phyloP scores from a whole-genome alignment of 1,140 invertebrate species.

The Octopus bimaculoides region DNA sequence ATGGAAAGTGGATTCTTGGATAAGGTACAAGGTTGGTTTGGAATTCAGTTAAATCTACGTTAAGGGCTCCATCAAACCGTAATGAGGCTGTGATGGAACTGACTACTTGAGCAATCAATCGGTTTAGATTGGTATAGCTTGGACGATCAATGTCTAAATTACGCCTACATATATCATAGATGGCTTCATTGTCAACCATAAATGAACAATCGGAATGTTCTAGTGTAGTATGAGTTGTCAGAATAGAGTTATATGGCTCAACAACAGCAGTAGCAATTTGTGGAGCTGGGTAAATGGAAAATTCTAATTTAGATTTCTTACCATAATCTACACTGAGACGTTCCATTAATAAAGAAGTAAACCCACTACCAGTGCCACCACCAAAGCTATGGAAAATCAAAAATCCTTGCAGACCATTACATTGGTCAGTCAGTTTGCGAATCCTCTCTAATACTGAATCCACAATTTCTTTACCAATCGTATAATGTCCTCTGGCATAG shows the following conservation, averaged over 20 bases:
- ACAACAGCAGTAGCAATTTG: constrained; percentile 55
- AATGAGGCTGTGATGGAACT: constrained; percentile 63
- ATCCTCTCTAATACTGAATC: constrained; percentile 32
- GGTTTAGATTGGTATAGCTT: constrained; percentile 39
- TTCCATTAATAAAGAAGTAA: constrained; percentile 85
- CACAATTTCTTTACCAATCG: constrained; percentile 54
- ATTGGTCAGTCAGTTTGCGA: constrained; percentile 39
- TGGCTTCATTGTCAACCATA: constrained; percentile 62
- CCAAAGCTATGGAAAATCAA: constrained; percentile 39
- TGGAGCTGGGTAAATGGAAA: constrained; percentile 52
- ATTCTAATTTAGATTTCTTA: constrained; percentile 77
- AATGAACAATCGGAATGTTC: constrained; percentile 73
- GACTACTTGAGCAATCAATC: constrained; percentile 55
- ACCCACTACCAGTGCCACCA: constrained; percentile 66
- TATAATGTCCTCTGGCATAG: constrained; percentile 51
- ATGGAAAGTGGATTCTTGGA: constrained; percentile 50
- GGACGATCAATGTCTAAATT: constrained; percentile 58
- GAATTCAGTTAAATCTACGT: constrained; percentile 70
- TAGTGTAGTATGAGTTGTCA: constrained; percentile 62
- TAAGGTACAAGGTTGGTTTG: constrained; percentile 67
- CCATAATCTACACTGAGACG: constrained; percentile 82
- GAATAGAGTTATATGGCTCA: constrained; percentile 57
- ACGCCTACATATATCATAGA: constrained; percentile 61
- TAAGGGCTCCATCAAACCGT: constrained; percentile 72
- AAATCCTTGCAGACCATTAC: constrained; percentile 43